Percentiles rank a stretch among this genome's conserved stretches.
Evolutionary conservation across 2,797 vertebrate species (phyloP).

Genomic region (Momotus momota): DNA sequence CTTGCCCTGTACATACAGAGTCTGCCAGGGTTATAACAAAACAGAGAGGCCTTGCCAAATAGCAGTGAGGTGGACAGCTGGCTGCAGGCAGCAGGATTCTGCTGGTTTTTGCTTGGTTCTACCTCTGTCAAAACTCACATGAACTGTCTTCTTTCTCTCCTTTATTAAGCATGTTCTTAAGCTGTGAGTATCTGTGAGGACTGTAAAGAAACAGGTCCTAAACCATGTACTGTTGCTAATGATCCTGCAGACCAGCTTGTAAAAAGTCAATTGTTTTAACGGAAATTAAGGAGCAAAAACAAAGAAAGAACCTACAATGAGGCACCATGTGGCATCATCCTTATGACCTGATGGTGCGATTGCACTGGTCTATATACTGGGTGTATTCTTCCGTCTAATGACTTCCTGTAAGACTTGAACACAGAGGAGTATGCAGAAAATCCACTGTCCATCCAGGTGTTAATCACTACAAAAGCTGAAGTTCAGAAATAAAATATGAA

Average conservation of each 20-base stretch:
- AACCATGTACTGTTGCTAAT: neutral
- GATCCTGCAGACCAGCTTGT: neutral
- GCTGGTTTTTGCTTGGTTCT: neutral
- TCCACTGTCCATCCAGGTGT: neutral
- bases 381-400: constrained; percentile 8
- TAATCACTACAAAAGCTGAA: constrained; percentile 2
- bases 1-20: neutral
- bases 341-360: neutral
- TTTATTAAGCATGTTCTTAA: neutral
- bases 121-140: neutral
- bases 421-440: neutral
- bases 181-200: neutral
- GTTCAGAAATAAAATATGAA: constrained; percentile 1
- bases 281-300: neutral
- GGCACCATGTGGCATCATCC: neutral
- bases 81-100: neutral
- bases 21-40: neutral
- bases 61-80: neutral
- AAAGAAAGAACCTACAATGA: neutral
- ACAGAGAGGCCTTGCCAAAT: neutral
- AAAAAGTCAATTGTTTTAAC: neutral
- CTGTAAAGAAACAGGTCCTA: neutral
- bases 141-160: neutral
- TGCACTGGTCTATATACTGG: neutral
- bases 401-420: neutral